Evolutionary conservation across 2,888 invertebrate species (phyloP).

Genomic region (Chesias legatella): DNA sequence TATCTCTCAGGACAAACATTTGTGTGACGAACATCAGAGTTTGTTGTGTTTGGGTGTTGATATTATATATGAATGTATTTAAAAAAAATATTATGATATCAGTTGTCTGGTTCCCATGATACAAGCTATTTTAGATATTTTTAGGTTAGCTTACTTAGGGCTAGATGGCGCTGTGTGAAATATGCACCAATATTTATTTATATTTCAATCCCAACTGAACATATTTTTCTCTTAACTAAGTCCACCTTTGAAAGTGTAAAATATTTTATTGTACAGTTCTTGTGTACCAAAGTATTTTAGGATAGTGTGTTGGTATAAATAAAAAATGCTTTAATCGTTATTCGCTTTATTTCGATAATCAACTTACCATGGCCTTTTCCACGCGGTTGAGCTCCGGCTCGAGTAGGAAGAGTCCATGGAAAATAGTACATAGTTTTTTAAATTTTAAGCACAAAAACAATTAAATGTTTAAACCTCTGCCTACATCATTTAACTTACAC

Average conservation of each 20-base stretch:
- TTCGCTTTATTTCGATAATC: slow-evolving; percentile 62
- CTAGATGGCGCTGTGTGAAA: too few species aligned
- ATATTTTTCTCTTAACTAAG: too few species aligned
- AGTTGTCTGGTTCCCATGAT: too few species aligned
- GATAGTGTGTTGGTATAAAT: slow-evolving; percentile 11
- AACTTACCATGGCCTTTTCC: slow-evolving; percentile 77
- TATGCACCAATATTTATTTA: too few species aligned
- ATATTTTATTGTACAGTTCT: slow-evolving; percentile 3
- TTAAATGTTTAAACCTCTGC: slow-evolving; percentile 23
- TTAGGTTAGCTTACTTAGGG: too few species aligned
- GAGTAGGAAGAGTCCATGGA: slow-evolving; percentile 75
- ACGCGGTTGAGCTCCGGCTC: slow-evolving; percentile 66
- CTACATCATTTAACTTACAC: slow-evolving; percentile 27
- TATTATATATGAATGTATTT: too few species aligned
- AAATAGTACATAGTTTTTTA: slow-evolving; percentile 56
- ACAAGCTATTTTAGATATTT: too few species aligned
- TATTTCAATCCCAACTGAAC: too few species aligned
- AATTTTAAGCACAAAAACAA: slow-evolving; percentile 27
- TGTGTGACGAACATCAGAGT: too few species aligned
- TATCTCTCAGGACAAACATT: too few species aligned
- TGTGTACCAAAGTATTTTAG: slow-evolving; percentile 2
- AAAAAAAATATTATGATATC: too few species aligned
- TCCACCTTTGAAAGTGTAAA: background rate
- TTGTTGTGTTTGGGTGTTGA: too few species aligned
- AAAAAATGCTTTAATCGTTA: slow-evolving; percentile 39